Conservation (phyloP, 2,113 vertebrate species). For the Spheniscus mendiculus region DNA sequence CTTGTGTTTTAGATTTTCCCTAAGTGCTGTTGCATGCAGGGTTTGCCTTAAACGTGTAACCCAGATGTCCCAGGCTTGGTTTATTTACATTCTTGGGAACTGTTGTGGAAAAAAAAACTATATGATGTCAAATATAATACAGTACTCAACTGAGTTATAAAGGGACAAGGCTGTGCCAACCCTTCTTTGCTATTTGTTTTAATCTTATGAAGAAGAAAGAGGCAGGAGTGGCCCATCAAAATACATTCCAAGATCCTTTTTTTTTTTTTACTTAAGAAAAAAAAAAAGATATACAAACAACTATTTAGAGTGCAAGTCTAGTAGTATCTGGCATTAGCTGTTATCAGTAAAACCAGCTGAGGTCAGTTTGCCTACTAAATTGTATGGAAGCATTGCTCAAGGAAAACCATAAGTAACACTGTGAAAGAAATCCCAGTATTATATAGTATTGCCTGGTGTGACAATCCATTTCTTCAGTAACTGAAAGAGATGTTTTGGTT, state of each 20-base stretch:
- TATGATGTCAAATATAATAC: slow-evolving; percentile 76
- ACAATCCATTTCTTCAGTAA: background rate
- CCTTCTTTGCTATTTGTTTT: background rate
- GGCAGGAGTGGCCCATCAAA: background rate
- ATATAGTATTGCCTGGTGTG: background rate
- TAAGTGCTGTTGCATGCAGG: slow-evolving; percentile 51
- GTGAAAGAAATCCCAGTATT: background rate
- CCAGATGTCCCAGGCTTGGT: slow-evolving; percentile 87
- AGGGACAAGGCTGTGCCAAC: slow-evolving; percentile 4
- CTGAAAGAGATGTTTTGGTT: background rate
- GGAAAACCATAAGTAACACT: background rate
- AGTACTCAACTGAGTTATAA: slow-evolving; percentile 19
- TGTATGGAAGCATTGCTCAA: background rate
- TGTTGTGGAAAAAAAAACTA: slow-evolving; percentile 59
- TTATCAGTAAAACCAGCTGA: background rate
- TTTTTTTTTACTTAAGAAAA: background rate
- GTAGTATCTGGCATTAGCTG: background rate
- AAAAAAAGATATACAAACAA: background rate
- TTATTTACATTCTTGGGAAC: slow-evolving; percentile 89
- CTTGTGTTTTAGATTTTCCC: slow-evolving; percentile 67
- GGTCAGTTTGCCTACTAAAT: background rate
- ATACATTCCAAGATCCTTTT: background rate
- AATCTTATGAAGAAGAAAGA: background rate
- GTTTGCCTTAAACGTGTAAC: slow-evolving; percentile 82
- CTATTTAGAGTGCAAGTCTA: background rate